These are phyloP conservation scores for Aethes cnicana DNA, from an alignment of 2,888 invertebrate genomes.

Conservation along the genomic window DNA sequence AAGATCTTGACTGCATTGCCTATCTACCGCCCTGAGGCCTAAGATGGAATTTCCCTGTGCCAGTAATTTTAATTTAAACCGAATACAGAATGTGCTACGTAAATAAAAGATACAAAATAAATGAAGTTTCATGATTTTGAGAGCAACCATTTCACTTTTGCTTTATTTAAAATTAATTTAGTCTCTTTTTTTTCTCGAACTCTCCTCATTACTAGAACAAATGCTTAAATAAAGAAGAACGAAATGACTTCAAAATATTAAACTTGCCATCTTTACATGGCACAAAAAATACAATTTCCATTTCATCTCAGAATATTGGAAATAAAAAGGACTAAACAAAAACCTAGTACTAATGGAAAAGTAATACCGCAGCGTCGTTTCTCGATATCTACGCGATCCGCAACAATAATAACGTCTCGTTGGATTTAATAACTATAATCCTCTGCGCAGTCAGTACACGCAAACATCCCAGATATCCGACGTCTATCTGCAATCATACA, in stretches of 20 bases:
- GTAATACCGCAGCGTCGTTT: constrained; percentile 48
- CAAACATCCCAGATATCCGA: constrained; percentile 26
- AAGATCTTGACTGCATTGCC: no score
- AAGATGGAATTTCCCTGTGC: no score
- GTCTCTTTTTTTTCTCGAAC: no score
- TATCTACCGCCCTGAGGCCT: no score
- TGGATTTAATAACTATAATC: constrained; percentile 38
- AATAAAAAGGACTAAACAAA: constrained; percentile 45
- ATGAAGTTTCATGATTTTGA: no score
- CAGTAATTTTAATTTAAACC: no score
- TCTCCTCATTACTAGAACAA: background rate
- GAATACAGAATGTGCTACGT: no score
- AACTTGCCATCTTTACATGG: constrained; percentile 25
- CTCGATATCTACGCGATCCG: constrained; percentile 40
- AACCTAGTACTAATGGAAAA: constrained; percentile 55
- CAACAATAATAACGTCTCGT: constrained; percentile 35
- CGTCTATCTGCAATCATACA: constrained; percentile 16
- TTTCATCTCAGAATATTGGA: constrained; percentile 35
- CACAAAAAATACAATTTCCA: constrained; percentile 19
- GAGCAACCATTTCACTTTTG: no score
- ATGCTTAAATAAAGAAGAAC: constrained; percentile 1
- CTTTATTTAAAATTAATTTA: no score
- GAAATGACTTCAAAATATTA: constrained; percentile 21
- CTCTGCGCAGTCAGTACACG: constrained; percentile 30
- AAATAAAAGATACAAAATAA: no score